phyloP scores from a whole-genome alignment of 2,797 vertebrate species.

The Gobio occitaniae region DNA sequence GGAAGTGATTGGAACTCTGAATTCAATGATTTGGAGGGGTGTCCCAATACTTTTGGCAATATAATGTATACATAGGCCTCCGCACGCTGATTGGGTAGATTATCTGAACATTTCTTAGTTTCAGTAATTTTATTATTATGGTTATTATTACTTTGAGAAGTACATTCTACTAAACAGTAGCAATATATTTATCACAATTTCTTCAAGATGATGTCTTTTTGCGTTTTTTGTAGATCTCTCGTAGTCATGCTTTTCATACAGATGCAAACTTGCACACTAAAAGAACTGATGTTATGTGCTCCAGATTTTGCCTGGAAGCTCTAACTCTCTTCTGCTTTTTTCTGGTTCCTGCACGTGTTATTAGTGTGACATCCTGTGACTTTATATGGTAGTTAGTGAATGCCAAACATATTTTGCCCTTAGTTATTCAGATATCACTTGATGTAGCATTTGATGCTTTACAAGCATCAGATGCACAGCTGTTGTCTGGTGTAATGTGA shows the following conservation, averaged over 20 bases:
- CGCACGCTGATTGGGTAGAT: background rate
- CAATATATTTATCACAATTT: background rate
- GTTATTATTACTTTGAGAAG: background rate
- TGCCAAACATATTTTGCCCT: background rate
- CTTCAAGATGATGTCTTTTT: background rate
- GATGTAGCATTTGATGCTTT: conserved; percentile 12
- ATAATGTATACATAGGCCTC: background rate
- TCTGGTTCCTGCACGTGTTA: conserved; percentile 7
- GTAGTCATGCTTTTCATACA: background rate
- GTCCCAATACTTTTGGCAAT: too few species aligned
- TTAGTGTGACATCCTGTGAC: conserved; percentile 34
- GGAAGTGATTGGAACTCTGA: too few species aligned
- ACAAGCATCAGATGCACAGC: background rate
- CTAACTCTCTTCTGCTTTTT: background rate
- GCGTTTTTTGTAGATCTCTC: background rate
- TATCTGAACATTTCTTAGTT: background rate
- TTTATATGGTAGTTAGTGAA: conserved; percentile 28
- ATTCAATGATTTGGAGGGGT: too few species aligned
- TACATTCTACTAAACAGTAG: background rate
- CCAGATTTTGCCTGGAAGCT: conserved; percentile 35
- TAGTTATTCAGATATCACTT: conserved; percentile 13
- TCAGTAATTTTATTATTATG: background rate
- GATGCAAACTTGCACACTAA: background rate
- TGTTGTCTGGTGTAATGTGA: conserved; percentile 3
- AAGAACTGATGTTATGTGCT: background rate